Base-by-base conservation (phyloP, 2,797 vertebrate genomes). In the Falco berigora region DNA sequence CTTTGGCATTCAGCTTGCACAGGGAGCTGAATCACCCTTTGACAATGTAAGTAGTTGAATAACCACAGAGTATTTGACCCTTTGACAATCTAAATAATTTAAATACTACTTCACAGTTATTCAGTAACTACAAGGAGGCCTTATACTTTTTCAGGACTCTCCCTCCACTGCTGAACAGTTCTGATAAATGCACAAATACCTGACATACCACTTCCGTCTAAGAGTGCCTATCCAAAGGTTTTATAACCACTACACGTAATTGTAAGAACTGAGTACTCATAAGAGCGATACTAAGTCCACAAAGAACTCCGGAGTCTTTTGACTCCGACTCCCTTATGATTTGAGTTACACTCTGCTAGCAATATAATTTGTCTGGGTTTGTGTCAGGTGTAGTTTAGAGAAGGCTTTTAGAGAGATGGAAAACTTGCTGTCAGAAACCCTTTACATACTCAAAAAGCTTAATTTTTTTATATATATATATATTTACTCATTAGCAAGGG, bases 11-110 rank as follows among this genome's bases (percentile, higher is more conserved):
- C 97, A 98, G 90, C 68, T 95, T 72, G 47, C 88, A 5, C 96
- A 90, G 47, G 71, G 96, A 24, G 80, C 73, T 8, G 47, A 96
- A 3, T 87, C 92, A 1, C 67, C 98, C 55, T 95, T 97, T 2
- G 97, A 98, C 96, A 98, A 95, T 1, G 98, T 98, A 97, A 97
- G 98, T 79, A 53, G 40, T 18, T 53, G 49, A 18, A 47, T 12
- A 30, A 56, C 40, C 53, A 32, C 80, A 12, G 12, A 46, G 22
- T 32, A 68, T n/a, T 46, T 59, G 59, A 5, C 71, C 96, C 46
- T 84, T 91, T 3, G 96, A 97, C 91, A 95, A 79, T 7, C 96
- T 93, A 94, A 96, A 97, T 13, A 13, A 56, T 66, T 76, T 36
- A 28, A 21, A n/a, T 34, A 32, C 80, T 90, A 27, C 49, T 87